Evolutionary conservation across 2,888 invertebrate species (phyloP).

Genomic region (Diaperis boleti): DNA sequence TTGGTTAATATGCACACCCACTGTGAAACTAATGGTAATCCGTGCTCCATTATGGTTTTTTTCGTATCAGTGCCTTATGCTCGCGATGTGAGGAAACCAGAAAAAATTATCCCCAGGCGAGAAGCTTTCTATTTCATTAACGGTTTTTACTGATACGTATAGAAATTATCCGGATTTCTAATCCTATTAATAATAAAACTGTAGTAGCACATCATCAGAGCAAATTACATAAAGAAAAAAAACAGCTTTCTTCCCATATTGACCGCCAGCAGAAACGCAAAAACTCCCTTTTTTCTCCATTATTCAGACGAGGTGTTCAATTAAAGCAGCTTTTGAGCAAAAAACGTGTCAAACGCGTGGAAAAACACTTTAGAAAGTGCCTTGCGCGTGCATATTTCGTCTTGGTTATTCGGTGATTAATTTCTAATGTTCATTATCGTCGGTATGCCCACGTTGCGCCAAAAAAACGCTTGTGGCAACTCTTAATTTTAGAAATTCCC

Average conservation of each 20-base stretch:
- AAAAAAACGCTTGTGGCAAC: constrained; percentile 25
- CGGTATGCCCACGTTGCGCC: constrained; percentile 24
- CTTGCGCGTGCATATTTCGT: constrained; percentile 14
- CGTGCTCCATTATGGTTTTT: constrained; percentile 22
- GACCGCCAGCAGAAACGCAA: constrained; percentile 6
- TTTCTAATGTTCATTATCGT: constrained; percentile 31
- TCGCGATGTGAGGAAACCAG: constrained; percentile 1
- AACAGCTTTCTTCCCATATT: constrained; percentile 34
- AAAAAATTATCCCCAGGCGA: constrained; percentile 29
- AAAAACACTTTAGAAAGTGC: constrained; percentile 34
- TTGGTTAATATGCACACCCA: constrained; percentile 39
- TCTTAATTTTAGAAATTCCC: constrained; percentile 20
- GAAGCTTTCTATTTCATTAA: constrained; percentile 42
- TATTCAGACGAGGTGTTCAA: constrained; percentile 40
- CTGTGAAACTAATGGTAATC: constrained; percentile 37
- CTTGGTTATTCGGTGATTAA: constrained; percentile 29
- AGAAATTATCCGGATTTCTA: constrained; percentile 43
- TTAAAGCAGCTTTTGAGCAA: constrained; percentile 36
- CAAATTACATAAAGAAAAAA: constrained; percentile 40
- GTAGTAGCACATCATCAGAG: constrained; percentile 42
- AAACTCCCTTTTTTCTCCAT: constrained; percentile 30
- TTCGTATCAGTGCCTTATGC: constrained; percentile 26
- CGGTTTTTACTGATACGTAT: constrained; percentile 37
- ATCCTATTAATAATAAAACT: constrained; percentile 43
- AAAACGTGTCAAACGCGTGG: constrained; percentile 35